Percentiles rank a stretch among this genome's conserved stretches.
Evolutionary conservation across 1,140 invertebrate genomes (phyloP).

Genomic region (Halesus radiatus): DNA sequence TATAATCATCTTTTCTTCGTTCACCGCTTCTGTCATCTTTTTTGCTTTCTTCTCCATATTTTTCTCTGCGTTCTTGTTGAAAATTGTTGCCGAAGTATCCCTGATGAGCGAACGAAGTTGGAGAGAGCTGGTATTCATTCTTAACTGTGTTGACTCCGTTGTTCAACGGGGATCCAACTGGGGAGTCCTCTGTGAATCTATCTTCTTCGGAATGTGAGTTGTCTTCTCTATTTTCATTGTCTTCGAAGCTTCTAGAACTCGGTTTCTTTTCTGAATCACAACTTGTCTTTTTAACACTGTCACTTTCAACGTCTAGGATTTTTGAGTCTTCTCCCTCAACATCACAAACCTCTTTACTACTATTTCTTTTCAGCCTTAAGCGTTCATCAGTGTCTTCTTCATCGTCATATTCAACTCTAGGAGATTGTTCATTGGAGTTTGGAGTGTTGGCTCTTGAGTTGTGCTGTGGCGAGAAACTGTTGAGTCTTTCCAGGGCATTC

Average conservation of each 20-base stretch:
- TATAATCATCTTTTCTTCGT: conserved; percentile 59
- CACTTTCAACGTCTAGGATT: conserved; percentile 14
- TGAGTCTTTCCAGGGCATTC: conserved; percentile 30
- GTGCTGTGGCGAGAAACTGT: conserved; percentile 36
- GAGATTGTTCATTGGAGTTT: conserved; percentile 46
- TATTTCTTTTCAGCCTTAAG: conserved; percentile 17
- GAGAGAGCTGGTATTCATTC: conserved; percentile 52
- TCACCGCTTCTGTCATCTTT: conserved; percentile 60
- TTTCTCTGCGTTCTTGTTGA: conserved; percentile 36
- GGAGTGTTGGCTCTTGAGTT: conserved; percentile 47
- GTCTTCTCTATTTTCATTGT: conserved; percentile 45
- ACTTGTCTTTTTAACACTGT: conserved; percentile 14
- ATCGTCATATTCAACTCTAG: conserved; percentile 51
- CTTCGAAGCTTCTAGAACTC: conserved; percentile 10
- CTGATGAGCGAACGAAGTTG: conserved; percentile 39
- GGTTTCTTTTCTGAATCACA: conserved; percentile 16
- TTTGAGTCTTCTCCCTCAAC: conserved; percentile 23
- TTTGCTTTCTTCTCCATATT: conserved; percentile 20
- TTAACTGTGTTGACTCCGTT: conserved; percentile 44
- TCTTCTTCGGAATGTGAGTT: conserved; percentile 52
- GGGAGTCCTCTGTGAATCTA: conserved; percentile 54
- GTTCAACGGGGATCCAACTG: conserved; percentile 48
- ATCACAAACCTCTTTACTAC: conserved; percentile 19
- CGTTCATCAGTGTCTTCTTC: conserved; percentile 49
- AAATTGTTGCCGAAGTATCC: conserved; percentile 40